Conservation (phyloP, 2,797 vertebrate species). For the Aeoliscus strigatus region DNA sequence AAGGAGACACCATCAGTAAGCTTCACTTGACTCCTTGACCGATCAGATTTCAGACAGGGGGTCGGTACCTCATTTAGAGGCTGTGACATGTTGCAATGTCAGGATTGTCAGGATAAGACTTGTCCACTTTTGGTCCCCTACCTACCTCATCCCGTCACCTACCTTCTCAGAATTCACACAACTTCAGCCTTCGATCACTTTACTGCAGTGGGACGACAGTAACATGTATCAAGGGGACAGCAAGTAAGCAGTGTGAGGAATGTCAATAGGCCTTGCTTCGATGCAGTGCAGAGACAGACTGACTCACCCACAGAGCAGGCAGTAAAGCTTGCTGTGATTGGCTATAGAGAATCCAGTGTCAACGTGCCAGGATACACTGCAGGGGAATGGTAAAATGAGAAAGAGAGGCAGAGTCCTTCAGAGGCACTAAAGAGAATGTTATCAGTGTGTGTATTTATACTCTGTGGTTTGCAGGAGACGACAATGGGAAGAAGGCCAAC, state of each 20-base stretch:
- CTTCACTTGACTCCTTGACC: constrained; percentile 25
- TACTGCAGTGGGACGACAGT: constrained; percentile 54
- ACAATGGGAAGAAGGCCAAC: constrained; percentile 95
- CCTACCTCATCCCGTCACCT: constrained; percentile 13
- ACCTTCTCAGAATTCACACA: constrained; percentile 6
- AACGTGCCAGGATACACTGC: constrained; percentile 30
- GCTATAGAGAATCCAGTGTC: constrained; percentile 24
- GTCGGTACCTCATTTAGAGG: no score
- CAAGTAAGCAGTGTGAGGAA: constrained; percentile 44
- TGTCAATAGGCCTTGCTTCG: constrained; percentile 53
- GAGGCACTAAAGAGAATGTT: constrained; percentile 38
- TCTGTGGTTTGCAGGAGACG: constrained; percentile 78
- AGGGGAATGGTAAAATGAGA: constrained; percentile 26
- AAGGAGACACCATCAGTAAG: constrained; percentile 82
- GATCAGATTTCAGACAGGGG: no score
- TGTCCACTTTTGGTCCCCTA: no score
- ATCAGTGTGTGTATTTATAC: constrained; percentile 6
- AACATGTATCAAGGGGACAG: constrained; percentile 30
- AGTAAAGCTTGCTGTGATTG: constrained; percentile 35
- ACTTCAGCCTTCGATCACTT: constrained; percentile 20
- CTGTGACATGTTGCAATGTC: no score
- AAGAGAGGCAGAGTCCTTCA: constrained; percentile 30
- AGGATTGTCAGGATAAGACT: no score
- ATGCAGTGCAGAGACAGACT: constrained; percentile 40
- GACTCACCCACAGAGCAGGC: constrained; percentile 30